Base-by-base conservation (phyloP, 2,113 vertebrate genomes). In the Neodon shergylaensis region DNA sequence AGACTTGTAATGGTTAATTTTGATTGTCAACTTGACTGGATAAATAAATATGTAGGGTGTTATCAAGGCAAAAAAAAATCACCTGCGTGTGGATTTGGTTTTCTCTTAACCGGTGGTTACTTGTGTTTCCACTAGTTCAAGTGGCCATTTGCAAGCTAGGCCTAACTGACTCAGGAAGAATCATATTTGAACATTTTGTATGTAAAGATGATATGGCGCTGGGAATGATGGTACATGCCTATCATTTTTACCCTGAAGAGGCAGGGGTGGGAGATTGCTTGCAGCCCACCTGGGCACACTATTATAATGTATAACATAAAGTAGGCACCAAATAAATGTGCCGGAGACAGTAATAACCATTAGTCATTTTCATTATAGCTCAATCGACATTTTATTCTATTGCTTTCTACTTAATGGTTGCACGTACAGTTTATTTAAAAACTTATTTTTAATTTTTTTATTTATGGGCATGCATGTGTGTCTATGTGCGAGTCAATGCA, bases 71-170 rank as follows among this genome's bases (percentile, higher is more conserved):
- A n/a, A n/a, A n/a, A n/a, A n/a, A n/a, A n/a, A n/a, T n/a, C n/a
- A n/a, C 92, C 66, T 92, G 47, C 39, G 7, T 73, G 47, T 88
- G 61, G 73, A 39, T 95, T 88, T 82, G 61, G 13, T 95, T 96
- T 96, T 95, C 77, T 95, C n/a, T 72, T 88, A 90, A 81, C 86
- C 44, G 28, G n/a, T 61, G 24, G n/a, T 54, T 63, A 44, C 84
- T 83, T 92, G n/a, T 92, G 14, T 94, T 36, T 93, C 78, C 22
- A 42, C 26, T 68, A 83, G 74, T 89, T 92, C 73, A 26, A 78
- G 61, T 16, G 28, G 33, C 39, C 49, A 81, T 91, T 96, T 96
- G 72, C 84, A 91, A 85, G 68, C 82, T 72, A 96, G 65, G 39
- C 76, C 47, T 74, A 36, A 93, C 31, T 14, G 33, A 44, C 22